A percentile compares a stretch with the other conserved stretches of the same genome.
Conservation (phyloP, 2,113 vertebrate genomes). For the mouse (Mus musculus) region DNA sequence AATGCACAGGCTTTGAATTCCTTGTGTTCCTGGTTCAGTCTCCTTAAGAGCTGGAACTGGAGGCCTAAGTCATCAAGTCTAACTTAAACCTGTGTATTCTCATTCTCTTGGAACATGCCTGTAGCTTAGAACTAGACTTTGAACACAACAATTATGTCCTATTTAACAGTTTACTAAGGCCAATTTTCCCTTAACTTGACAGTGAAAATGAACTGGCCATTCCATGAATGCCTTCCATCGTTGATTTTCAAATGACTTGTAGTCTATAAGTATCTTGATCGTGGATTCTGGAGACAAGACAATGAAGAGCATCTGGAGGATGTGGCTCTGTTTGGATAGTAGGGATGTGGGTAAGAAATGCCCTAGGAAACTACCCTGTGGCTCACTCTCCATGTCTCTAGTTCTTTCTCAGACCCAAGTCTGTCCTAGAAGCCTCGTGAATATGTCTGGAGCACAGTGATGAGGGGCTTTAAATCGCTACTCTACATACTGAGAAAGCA, state of each 20-base stretch:
- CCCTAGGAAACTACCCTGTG: neutral
- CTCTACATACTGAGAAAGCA: neutral
- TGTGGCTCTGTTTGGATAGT: neutral
- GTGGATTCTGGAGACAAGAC: neutral
- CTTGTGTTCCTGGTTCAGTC: neutral
- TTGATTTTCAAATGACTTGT: conserved; percentile 35
- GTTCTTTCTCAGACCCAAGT: neutral
- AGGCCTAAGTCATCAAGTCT: neutral
- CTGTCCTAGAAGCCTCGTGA: neutral
- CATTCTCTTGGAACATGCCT: neutral
- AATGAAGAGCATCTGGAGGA: neutral
- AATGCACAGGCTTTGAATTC: neutral
- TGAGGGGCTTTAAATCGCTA: neutral
- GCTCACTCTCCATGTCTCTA: neutral
- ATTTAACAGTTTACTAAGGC: conserved; percentile 9
- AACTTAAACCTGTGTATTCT: neutral
- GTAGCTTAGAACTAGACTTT: neutral
- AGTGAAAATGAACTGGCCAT: neutral
- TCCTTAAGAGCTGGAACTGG: neutral
- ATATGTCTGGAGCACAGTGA: neutral
- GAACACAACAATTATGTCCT: neutral
- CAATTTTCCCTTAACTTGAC: neutral
- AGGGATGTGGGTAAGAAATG: neutral
- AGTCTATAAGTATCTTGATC: conserved; percentile 21
- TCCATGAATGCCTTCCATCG: neutral